These are phyloP conservation scores for Drosophila mulleri DNA, from an alignment of 2,888 invertebrate genomes.

Conservation along the genomic window DNA sequence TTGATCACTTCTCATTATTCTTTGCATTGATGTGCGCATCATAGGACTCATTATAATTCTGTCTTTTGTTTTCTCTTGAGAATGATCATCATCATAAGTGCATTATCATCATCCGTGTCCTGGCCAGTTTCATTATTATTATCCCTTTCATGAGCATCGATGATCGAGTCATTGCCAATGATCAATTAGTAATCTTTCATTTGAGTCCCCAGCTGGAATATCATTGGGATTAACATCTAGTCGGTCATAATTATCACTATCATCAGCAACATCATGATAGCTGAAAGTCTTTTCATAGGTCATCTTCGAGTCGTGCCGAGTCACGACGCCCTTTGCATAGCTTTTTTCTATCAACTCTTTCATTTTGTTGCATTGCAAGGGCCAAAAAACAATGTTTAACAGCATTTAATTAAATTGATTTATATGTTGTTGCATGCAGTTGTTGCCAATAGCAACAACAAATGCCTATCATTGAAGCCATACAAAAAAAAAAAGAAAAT, in stretches of 20 bases:
- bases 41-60: background rate
- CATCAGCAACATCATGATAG: background rate
- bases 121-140: too few species aligned
- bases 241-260: too few species aligned
- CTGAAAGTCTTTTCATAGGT: background rate
- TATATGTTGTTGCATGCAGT: conserved; percentile 46
- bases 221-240: background rate
- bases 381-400: conserved; percentile 37
- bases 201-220: too few species aligned
- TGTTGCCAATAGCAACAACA: conserved; percentile 21
- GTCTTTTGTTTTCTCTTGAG: too few species aligned
- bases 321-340: background rate
- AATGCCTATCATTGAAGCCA: conserved; percentile 28
- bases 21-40: background rate
- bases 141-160: too few species aligned
- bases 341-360: background rate
- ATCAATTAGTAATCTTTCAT: too few species aligned
- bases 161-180: too few species aligned
- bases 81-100: background rate
- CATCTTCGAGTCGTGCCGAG: background rate
- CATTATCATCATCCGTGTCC: background rate
- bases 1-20: background rate
- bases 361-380: background rate
- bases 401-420: conserved; percentile 71
- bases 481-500: background rate